Evolutionary conservation across 2,888 invertebrate genomes (phyloP).

Genomic region (Noctuana brunneofusca): DNA sequence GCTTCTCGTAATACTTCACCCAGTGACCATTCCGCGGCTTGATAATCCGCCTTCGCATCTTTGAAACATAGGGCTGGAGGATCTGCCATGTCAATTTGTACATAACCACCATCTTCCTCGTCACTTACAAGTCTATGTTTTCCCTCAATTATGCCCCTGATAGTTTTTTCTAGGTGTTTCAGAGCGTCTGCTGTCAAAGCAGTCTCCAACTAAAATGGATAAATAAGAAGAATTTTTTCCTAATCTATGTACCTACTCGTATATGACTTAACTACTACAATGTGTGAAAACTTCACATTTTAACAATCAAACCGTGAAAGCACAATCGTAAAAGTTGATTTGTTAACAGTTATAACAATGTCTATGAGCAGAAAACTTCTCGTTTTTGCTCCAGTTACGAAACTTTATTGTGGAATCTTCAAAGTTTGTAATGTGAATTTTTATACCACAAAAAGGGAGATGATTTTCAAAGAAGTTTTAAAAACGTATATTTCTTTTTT

Average conservation of each 20-base stretch:
- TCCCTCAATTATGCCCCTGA: constrained; percentile 47
- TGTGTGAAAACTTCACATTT: too few relatives aligned
- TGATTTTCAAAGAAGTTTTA: neutral
- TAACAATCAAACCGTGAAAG: constrained; percentile 1
- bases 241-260: too few relatives aligned
- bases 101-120: constrained; percentile 30
- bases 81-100: constrained; percentile 81
- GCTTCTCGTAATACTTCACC: constrained; percentile 55
- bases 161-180: constrained; percentile 66
- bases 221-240: too few relatives aligned
- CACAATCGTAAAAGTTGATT: constrained; percentile 9
- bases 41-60: constrained; percentile 80
- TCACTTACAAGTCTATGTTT: constrained; percentile 37
- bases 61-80: constrained; percentile 85
- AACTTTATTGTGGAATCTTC: constrained; percentile 26
- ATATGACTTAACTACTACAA: too few relatives aligned
- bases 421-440: constrained; percentile 6
- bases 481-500: too few relatives aligned
- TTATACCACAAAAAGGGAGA: neutral
- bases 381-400: constrained; percentile 5
- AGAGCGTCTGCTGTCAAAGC: constrained; percentile 68
- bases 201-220: constrained; percentile 60
- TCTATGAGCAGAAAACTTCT: constrained; percentile 7
- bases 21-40: constrained; percentile 55
- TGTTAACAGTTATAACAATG: constrained; percentile 27